Conservation (phyloP, 2,888 invertebrate genomes). For the Balanococcus diminutus region DNA sequence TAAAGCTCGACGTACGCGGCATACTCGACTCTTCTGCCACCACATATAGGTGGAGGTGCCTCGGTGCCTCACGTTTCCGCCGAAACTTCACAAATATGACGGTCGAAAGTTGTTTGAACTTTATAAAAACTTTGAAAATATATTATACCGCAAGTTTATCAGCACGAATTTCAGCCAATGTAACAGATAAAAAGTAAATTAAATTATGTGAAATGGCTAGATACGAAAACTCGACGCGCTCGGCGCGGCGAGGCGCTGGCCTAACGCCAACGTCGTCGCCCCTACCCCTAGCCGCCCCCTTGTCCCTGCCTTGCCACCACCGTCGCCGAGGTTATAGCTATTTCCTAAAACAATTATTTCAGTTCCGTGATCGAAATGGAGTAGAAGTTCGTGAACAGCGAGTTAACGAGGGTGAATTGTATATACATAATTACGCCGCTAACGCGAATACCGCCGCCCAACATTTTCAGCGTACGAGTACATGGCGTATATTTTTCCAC, state of each 20-base stretch:
- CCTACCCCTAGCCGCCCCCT: background rate
- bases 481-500: background rate
- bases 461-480: background rate
- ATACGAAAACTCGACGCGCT: conserved; percentile 14
- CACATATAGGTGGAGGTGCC: background rate
- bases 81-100: conserved; percentile 11
- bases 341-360: conserved; percentile 38
- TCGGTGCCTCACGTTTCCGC: background rate
- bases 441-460: background rate
- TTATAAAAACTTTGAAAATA: conserved; percentile 26
- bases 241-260: background rate
- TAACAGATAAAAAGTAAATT: conserved; percentile 35
- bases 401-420: conserved; percentile 38
- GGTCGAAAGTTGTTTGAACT: conserved; percentile 27
- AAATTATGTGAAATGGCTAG: conserved; percentile 29
- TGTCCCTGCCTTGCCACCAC: no score
- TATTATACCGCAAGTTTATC: conserved; percentile 1
- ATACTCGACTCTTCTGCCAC: background rate
- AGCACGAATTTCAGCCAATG: conserved; percentile 22
- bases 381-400: conserved; percentile 16
- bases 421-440: background rate
- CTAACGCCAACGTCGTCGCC: background rate
- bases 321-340: background rate
- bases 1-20: background rate
- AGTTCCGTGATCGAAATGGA: conserved; percentile 35